Conservation (phyloP, 2,113 vertebrate genomes). For the Notothenia coriiceps region DNA sequence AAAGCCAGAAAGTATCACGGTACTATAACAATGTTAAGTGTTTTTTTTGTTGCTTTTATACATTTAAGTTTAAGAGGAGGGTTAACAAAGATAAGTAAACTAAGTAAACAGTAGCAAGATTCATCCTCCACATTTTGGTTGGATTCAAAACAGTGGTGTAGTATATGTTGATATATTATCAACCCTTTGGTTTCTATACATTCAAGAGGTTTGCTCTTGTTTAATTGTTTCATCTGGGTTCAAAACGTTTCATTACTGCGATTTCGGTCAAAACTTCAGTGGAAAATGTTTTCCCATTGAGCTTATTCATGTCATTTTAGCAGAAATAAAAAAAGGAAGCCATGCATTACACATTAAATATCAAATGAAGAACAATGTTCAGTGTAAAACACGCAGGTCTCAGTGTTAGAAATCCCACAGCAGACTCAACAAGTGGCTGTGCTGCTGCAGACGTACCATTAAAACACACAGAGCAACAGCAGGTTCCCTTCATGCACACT, state of each 20-base stretch:
- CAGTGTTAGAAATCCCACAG: neutral
- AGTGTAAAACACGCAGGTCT: neutral
- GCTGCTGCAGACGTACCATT: conserved; percentile 11
- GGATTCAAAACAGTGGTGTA: too few species aligned
- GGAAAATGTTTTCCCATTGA: too few species aligned
- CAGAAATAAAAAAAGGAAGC: neutral
- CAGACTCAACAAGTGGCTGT: neutral
- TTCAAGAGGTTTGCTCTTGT: too few species aligned
- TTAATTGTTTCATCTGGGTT: too few species aligned
- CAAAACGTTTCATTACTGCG: neutral
- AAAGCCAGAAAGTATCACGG: neutral
- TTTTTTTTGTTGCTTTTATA: neutral
- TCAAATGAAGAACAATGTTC: neutral
- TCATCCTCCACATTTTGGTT: too few species aligned
- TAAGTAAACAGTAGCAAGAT: too few species aligned
- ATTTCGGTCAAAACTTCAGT: neutral
- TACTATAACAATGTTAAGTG: neutral
- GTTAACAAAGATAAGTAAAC: neutral
- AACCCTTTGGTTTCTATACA: too few species aligned
- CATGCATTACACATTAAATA: neutral
- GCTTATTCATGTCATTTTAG: neutral
- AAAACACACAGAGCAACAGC: conserved; percentile 33
- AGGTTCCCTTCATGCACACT: conserved; percentile 26
- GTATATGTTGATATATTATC: too few species aligned
- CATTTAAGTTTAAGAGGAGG: too few species aligned